Base-by-base conservation (phyloP, 1,140 invertebrate genomes). In the Drosophila asahinai region DNA sequence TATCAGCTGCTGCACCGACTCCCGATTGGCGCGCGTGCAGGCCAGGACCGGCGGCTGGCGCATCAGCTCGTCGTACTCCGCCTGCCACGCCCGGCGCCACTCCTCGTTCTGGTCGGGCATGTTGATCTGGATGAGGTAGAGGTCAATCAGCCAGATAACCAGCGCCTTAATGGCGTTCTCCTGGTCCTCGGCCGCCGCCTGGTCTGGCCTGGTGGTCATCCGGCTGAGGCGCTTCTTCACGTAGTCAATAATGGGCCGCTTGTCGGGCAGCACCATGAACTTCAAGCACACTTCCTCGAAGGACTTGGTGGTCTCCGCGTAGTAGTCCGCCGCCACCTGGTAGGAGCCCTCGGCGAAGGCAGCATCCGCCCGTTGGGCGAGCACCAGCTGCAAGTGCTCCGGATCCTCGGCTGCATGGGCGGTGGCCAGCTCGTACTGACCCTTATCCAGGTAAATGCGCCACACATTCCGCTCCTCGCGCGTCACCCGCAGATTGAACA, bases 281-380 rank as follows among this genome's bases (percentile, higher is more conserved):
- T 99, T 99, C 0, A 99, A 94, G 42, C 97, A 97, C 25, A 99
- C 95, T 91, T 98, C 97, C 94, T 99, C 98, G 93, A 99, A 99
- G 14, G 97, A 97, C n/a, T 96, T 96, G 81, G 97, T 95, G 0
- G 97, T 98, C 83, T 97, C 95, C 0, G 98, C 97, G 93, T 97
- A 99, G 63, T 97, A 95, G 68, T 96, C 93, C 0, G 98, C 98
- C 93, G 98, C 98, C 77, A 96, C 95, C 67, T 97, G 95, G 86
- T 96, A 98, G 93, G 97, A 94, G 77, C 96, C 96, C 76, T 96
- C 95, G 30, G 95, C 94, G 90, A 99, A 99, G 11, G 97, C 94
- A 81, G 97, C 94, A 83, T 99, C 97, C 0, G 98, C 98, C 93
- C 99, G 97, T 93, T 97, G 97, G 2, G 97, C 95, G 8, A 98